phyloP scores from a whole-genome alignment of 2,888 invertebrate species.

The Spatulosminthurus flaviceps region DNA sequence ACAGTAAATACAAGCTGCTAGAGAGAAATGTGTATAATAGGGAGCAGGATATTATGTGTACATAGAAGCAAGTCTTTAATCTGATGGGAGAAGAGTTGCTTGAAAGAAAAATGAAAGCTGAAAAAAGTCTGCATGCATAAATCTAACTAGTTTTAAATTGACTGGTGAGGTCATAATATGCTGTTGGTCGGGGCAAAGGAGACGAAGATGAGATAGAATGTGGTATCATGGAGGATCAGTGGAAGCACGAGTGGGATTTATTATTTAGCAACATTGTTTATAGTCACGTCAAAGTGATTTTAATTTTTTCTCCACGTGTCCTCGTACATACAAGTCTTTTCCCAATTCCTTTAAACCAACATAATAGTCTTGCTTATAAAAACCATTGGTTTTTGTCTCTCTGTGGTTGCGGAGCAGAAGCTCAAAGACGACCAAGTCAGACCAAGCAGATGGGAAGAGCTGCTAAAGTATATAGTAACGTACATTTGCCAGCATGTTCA shows the following conservation, averaged over 20 bases:
- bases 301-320: constrained; percentile 46
- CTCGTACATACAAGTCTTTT: constrained; percentile 31
- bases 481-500: constrained; percentile 21
- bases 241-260: constrained; percentile 42
- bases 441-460: not conserved
- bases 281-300: constrained; percentile 37
- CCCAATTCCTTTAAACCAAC: constrained; percentile 34
- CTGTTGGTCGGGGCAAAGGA: not conserved
- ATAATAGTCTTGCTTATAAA: not conserved
- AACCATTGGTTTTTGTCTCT: constrained; percentile 19
- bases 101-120: constrained; percentile 2
- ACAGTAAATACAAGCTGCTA: too few relatives aligned
- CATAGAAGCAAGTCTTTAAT: not conserved
- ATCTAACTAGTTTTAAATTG: constrained; percentile 42
- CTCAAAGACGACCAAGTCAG: constrained; percentile 13
- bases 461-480: too few relatives aligned
- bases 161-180: constrained; percentile 42
- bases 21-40: too few relatives aligned
- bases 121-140: constrained; percentile 36
- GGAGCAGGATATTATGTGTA: too few relatives aligned
- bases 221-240: constrained; percentile 16
- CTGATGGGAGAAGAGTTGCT: constrained; percentile 11
- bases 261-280: constrained; percentile 43
- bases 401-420: constrained; percentile 27
- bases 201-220: not conserved